A percentile compares a stretch with the other conserved stretches of the same genome.
phyloP scores from a whole-genome alignment of 1,140 invertebrate genomes.

The Colletes latitarsis region DNA sequence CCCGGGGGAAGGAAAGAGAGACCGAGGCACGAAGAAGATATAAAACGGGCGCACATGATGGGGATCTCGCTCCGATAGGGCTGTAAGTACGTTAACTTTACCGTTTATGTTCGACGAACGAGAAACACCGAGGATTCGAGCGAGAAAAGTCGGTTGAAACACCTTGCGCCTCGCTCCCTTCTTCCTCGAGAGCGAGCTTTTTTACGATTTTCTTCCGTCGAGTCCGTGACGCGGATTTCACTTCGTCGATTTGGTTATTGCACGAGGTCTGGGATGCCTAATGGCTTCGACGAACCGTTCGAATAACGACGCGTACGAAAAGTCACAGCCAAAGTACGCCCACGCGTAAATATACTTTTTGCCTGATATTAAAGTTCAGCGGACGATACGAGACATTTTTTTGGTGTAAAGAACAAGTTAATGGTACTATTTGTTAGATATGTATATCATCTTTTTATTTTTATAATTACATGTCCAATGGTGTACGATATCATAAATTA shows the following conservation, averaged over 20 bases:
- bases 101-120: conserved; percentile 49
- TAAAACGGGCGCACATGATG: conserved; percentile 43
- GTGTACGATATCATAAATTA: no score
- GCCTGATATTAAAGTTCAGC: no score
- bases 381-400: no score
- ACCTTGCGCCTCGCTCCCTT: neutral
- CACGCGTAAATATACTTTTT: no score
- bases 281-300: neutral
- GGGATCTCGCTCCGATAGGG: conserved; percentile 36
- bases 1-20: neutral
- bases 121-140: conserved; percentile 26
- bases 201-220: conserved; percentile 11
- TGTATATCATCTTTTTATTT: no score
- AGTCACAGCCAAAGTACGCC: no score
- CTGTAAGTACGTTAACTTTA: conserved; percentile 55
- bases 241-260: neutral
- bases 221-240: conserved; percentile 13
- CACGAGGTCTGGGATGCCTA: neutral
- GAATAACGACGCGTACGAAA: no score
- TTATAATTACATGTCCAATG: no score
- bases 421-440: no score
- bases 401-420: no score
- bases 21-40: conserved; percentile 18
- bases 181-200: neutral
- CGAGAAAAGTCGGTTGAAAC: conserved; percentile 43